Evolutionary conservation across 2,888 invertebrate genomes (phyloP), one percentile per base, ranked within the genome.

Genomic region (Limulus polyphemus): DNA sequence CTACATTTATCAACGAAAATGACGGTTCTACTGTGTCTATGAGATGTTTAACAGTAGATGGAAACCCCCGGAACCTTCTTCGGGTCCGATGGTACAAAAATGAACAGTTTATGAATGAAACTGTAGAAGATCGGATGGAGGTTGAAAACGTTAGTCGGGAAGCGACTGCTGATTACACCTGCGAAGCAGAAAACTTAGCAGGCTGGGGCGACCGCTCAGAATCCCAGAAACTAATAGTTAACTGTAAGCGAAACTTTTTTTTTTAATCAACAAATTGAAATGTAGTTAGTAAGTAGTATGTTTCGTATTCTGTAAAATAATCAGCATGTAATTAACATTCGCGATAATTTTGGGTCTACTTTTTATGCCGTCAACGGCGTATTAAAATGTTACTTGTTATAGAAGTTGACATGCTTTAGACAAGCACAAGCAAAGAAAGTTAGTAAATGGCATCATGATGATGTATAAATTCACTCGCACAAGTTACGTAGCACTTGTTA

Each of bases 21-120:
- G 65, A 63, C 49, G 62, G 61, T 46, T 54, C 49, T 17, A 57
- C 65, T 47, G 61, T 70, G 12, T 62, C 68, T 12, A 59, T 70
- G 49, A 63, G 68, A 51, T 70, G 70, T 52, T 68, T 69, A 47
- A 60, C 70, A 16, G 55, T 67, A 14, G 68, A 68, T 32, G 70
- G 70, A 16, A 70, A 70, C 58, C 70, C 70, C 4, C 63, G 64
- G 13, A 68, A 68, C 47, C 64, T 68, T 13, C 60, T 67, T 4
- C 57, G 63, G 46, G 67, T 69, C 5, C 62, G 68, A 10, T 70
- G 70, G 70, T 67, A 62, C 51, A 65, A 65, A 47, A 67, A 67
- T 32, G 62, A 62, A 2, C 67, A 69, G 49, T 13, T 64, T 11
- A 56, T 69, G 32, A 67, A 68, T 56, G 68, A 70, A 48, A 65